A percentile compares a stretch with the other conserved stretches of the same genome.
Evolutionary conservation across 2,113 vertebrate species (phyloP).

Genomic region (Nycticorax nycticorax): DNA sequence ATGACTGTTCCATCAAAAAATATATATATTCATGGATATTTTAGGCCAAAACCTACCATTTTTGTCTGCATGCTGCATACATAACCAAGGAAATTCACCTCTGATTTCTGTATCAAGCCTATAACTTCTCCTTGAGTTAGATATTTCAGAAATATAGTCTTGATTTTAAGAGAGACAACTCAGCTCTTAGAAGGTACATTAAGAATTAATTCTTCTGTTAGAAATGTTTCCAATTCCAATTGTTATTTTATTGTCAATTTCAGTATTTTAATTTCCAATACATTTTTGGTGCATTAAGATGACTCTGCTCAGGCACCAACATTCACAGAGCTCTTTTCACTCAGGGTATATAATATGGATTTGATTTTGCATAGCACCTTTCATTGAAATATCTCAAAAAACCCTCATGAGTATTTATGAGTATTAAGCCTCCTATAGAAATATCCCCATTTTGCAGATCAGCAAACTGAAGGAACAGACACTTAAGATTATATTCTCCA

Average conservation of each 20-base stretch:
- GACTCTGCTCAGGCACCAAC: not conserved
- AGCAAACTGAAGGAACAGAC: not conserved
- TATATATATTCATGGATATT: not conserved
- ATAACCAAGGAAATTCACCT: not conserved
- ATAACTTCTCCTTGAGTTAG: not conserved
- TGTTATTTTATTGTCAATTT: not conserved
- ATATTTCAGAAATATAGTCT: not conserved
- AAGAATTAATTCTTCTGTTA: not conserved
- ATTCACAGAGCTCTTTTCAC: conserved; percentile 1
- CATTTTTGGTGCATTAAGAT: not conserved
- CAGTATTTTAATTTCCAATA: not conserved
- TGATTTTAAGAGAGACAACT: not conserved
- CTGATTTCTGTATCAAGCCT: not conserved
- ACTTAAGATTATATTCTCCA: not conserved
- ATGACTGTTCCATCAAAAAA: not conserved
- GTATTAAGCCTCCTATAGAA: not conserved
- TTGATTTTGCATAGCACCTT: not conserved
- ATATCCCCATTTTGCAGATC: not conserved
- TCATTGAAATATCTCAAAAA: not conserved
- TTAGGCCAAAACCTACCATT: not conserved
- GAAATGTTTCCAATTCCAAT: not conserved
- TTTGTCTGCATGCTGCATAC: not conserved
- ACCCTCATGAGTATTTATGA: not conserved
- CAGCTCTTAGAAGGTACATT: not conserved
- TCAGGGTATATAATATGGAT: not conserved